Evolutionary conservation across 2,888 invertebrate species (phyloP).

Genomic region (Molorchus minor): DNA sequence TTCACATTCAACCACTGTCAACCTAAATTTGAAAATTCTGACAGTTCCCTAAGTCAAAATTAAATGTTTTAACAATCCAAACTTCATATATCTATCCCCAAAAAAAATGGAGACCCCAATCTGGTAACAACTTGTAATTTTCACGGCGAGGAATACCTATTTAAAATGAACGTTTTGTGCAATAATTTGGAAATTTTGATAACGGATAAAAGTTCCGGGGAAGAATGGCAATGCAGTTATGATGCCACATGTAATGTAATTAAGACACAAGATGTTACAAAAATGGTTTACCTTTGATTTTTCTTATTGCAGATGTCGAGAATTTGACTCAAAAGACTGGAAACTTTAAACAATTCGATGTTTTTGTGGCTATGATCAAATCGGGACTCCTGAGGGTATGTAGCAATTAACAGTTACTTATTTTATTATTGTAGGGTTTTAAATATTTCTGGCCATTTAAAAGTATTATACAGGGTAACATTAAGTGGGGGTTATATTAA

Average conservation of each 20-base stretch:
- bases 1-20: too few relatives aligned
- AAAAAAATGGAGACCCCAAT: slow-evolving; percentile 60
- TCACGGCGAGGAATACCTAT: slow-evolving; percentile 63
- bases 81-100: not conserved
- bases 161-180: slow-evolving; percentile 62
- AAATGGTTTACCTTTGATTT: slow-evolving; percentile 4
- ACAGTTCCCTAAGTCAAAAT: slow-evolving; percentile 35
- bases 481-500: too few relatives aligned
- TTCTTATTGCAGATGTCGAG: slow-evolving; percentile 64
- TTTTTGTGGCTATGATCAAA: slow-evolving; percentile 66
- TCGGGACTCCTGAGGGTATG: slow-evolving; percentile 64
- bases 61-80: slow-evolving; percentile 23
- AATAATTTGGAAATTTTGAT: slow-evolving; percentile 63
- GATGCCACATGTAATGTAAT: slow-evolving; percentile 62
- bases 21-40: slow-evolving; percentile 3
- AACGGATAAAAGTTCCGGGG: slow-evolving; percentile 65
- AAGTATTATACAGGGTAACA: too few relatives aligned
- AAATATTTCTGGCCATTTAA: too few relatives aligned
- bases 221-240: slow-evolving; percentile 67
- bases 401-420: slow-evolving; percentile 15
- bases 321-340: slow-evolving; percentile 67
- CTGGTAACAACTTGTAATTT: slow-evolving; percentile 63
- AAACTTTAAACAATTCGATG: slow-evolving; percentile 67
- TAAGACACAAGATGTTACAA: slow-evolving; percentile 1
- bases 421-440: too few relatives aligned